Evolutionary conservation across 2,797 vertebrate species (phyloP).

Genomic region (Diplodus sargus): DNA sequence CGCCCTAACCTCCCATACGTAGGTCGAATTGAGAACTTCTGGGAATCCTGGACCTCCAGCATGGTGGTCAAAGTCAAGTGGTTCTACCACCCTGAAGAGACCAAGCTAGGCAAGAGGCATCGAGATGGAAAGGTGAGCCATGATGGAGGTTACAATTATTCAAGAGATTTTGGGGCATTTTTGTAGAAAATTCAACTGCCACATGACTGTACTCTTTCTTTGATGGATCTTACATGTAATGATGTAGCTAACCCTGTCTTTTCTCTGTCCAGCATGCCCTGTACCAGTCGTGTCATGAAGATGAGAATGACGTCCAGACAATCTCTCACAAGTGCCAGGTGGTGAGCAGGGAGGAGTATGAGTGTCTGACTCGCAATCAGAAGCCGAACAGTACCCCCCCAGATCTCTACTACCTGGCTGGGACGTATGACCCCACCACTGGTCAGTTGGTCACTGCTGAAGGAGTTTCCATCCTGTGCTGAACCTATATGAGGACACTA

Average conservation of each 20-base stretch:
- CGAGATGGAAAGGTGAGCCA: slow-evolving; percentile 88
- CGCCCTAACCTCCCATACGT: slow-evolving; percentile 95
- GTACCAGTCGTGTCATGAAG: slow-evolving; percentile 98
- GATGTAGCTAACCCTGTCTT: slow-evolving; percentile 6
- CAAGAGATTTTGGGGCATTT: background rate
- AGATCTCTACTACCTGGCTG: slow-evolving; percentile 98
- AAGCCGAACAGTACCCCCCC: slow-evolving; percentile 89
- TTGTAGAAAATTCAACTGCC: background rate
- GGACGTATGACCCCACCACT: slow-evolving; percentile 96
- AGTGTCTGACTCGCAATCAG: slow-evolving; percentile 94
- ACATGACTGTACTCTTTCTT: background rate
- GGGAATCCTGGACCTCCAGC: slow-evolving; percentile 97
- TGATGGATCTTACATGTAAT: slow-evolving; percentile 1
- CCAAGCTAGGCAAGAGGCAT: slow-evolving; percentile 94
- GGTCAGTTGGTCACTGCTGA: slow-evolving; percentile 97
- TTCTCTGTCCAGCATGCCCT: slow-evolving; percentile 88
- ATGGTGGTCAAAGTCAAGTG: slow-evolving; percentile 99
- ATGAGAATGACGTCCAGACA: slow-evolving; percentile 99
- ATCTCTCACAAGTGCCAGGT: slow-evolving; percentile 99
- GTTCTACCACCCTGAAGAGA: slow-evolving; percentile 99
- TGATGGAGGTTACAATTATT: background rate
- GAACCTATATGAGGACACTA: slow-evolving; percentile 78
- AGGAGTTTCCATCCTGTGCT: slow-evolving; percentile 95
- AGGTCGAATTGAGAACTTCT: slow-evolving; percentile 97
- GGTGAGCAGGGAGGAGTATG: slow-evolving; percentile 95